Conservation (phyloP, 2,113 vertebrate species). For the Thinocorus orbignyianus region DNA sequence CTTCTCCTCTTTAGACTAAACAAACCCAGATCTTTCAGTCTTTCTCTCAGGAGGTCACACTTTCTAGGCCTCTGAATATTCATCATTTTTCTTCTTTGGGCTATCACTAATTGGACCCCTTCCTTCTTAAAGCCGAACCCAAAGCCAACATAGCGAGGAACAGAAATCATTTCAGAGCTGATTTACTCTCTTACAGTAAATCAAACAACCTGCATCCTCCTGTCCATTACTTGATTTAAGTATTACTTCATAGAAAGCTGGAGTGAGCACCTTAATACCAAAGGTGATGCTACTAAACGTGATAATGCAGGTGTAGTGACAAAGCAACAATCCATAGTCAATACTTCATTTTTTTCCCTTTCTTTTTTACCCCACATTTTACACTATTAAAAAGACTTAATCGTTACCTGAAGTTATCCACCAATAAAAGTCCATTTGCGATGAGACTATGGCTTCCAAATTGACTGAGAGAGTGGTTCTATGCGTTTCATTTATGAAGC, state of each 20-base stretch:
- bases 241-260: neutral
- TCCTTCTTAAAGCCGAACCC: slow-evolving; percentile 3
- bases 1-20: slow-evolving; percentile 13
- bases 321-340: neutral
- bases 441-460: neutral
- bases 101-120: slow-evolving; percentile 26
- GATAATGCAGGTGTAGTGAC: neutral
- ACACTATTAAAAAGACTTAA: neutral
- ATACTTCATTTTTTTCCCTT: neutral
- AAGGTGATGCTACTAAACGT: neutral
- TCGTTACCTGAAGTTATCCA: neutral
- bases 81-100: slow-evolving; percentile 38
- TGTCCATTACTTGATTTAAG: neutral
- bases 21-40: neutral
- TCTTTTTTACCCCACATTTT: neutral
- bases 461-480: neutral
- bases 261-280: neutral
- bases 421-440: neutral
- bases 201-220: neutral
- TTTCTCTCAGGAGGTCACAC: slow-evolving; percentile 19
- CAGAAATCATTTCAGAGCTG: neutral
- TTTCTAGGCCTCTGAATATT: slow-evolving; percentile 45
- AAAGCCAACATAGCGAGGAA: neutral
- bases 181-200: neutral
- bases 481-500: neutral